Evolutionary conservation across 2,888 invertebrate species (phyloP), one percentile per base, ranked within the genome.

Genomic region (Caenorhabditis becei): DNA sequence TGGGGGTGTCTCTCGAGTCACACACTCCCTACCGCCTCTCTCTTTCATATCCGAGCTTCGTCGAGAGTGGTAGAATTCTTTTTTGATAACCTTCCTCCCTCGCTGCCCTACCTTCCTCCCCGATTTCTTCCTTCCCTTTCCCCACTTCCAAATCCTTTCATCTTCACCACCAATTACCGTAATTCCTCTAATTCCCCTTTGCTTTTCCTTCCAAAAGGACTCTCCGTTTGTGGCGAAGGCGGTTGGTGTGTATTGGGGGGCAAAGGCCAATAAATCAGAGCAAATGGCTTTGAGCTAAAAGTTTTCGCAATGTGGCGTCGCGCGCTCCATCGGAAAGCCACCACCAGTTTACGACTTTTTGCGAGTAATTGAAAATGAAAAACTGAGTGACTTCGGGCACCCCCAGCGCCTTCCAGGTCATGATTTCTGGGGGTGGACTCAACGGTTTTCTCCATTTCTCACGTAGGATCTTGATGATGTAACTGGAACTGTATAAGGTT

Each of bases 331-430:
- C 58, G 44, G 59, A 47, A 61, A 61, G 23, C 51, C 51, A 54
- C 44, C 56, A 47, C 44, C 58, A 65, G 65, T 74, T 74, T 74
- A 74, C 72, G 72, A 74, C 72, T 74, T 74, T 75, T 67, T 59
- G 53, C 59, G 66, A 67, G 75, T 66, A 67, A 67, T 75, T 75
- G 75, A 53, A 67, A 74, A 65, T 63, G 72, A 74, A 65, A 71
- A 71, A 62, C 61, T 62, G 62, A 70, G 61, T 51, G 61, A 41
- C 56, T 54, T 54, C 14, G 63, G 47, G 18, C 47, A 18, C 47
- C 20, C 47, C 47, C n/a, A 47, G 18, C 20, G 8, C 47, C 47
- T 47, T 47, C 47, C 18, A 49, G 32, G 18, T 28, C 26, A 32
- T 26, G 49, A 47, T 47, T 47, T 47, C 10, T 20, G 20, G 18